Percentiles rank a stretch among this genome's conserved stretches.
phyloP scores from a whole-genome alignment of 2,113 vertebrate species.

The Saguinus imperator region DNA sequence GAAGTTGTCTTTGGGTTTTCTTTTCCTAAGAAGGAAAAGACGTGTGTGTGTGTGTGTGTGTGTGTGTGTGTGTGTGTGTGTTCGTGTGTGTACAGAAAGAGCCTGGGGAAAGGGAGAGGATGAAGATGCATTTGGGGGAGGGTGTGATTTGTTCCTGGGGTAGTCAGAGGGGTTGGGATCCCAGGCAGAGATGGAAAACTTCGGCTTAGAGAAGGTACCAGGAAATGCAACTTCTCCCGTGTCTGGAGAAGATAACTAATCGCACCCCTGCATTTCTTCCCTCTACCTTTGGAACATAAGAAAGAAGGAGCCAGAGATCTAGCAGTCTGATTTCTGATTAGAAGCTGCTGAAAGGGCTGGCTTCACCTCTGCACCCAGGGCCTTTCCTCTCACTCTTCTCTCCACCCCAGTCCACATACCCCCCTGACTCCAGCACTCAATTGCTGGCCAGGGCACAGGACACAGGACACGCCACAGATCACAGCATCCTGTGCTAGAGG shows the following conservation, averaged over 20 bases:
- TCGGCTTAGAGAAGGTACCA: neutral
- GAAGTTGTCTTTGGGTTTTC: too few relatives aligned
- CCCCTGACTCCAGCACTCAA: neutral
- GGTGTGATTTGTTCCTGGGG: neutral
- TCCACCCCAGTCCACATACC: neutral
- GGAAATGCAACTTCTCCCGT: neutral
- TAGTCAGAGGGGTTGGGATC: neutral
- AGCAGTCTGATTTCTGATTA: neutral
- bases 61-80: too few relatives aligned
- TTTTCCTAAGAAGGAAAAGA: too few relatives aligned
- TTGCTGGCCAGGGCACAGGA: neutral
- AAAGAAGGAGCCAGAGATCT: neutral
- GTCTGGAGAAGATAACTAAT: neutral
- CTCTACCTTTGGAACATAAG: neutral
- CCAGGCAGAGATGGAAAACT: neutral
- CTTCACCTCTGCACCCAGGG: rapidly evolving
- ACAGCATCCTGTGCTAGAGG: neutral
- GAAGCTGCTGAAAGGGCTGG: neutral
- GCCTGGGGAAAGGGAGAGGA: neutral
- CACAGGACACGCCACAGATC: neutral
- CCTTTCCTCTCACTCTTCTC: neutral
- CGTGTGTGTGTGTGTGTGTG: too few relatives aligned
- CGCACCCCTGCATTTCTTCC: too few relatives aligned
- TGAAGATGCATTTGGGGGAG: neutral
- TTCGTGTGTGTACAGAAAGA: neutral